Evolutionary conservation across 2,888 invertebrate species (phyloP), one percentile per base, ranked within the genome.

Genomic region (Lymantria dispar): DNA sequence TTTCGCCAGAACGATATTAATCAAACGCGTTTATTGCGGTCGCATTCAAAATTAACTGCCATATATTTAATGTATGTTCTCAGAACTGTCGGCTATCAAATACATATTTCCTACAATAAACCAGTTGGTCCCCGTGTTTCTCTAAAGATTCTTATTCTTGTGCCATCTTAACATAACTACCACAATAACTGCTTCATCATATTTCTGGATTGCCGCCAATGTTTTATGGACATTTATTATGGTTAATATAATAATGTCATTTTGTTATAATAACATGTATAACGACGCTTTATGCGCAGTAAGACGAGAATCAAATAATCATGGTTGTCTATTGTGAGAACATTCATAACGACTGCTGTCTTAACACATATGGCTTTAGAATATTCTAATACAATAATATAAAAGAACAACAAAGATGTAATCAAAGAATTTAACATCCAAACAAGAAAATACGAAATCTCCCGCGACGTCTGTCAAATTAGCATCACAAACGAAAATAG

Each of bases 381-480:
- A 60, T 58, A 5, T 66, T 58, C 56, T 64, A 64, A 68, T 68
- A 68, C 67, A 72, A 62, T 60, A 75, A 80, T 71, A 74, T n/a
- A 81, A 44, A 40, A 13, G 15, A 40, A 83, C 72, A 80, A 84
- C 79, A 83, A 87, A 83, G 78, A 76, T 74, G 77, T 76, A 80
- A 88, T 88, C 85, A 87, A 85, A 86, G 78, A 79, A 80, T 80
- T 68, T 73, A 79, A 71, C 68, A 74, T 76, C 74, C 78, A 79
- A 80, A 83, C 82, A 84, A 86, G 80, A 81, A 80, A 75, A 83
- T 78, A 78, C 72, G 78, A 83, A 85, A 84, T 89, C 89, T 88
- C 90, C 90, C 90, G 88, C 90, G 88, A 88, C 91, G 91, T 85
- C 87, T 90, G 91, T 91, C 91, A 90, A 89, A 90, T 90, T 90